Conservation (phyloP, 2,113 vertebrate species). For the Chascanopsetta lugubris region DNA sequence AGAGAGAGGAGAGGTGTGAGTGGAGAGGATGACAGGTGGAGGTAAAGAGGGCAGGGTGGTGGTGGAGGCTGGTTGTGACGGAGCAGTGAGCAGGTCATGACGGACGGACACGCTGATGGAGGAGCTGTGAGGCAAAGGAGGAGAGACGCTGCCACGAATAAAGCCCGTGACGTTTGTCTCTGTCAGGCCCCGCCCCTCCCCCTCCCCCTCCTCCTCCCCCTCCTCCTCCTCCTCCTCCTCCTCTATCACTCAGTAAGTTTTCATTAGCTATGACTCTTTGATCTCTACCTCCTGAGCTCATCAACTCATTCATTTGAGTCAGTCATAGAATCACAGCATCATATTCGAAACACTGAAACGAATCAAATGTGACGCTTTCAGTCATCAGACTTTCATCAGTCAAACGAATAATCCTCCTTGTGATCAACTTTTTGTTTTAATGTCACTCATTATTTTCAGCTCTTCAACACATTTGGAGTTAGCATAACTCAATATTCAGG, state of each 20-base stretch:
- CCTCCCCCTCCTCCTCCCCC: neutral
- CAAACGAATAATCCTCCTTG: too few relatives aligned
- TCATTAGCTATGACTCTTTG: constrained; percentile 6
- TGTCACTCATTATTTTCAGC: too few relatives aligned
- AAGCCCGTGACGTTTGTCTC: constrained; percentile 47
- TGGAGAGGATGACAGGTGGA: constrained; percentile 17
- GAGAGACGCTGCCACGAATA: constrained; percentile 54
- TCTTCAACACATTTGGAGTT: too few relatives aligned
- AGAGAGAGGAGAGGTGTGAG: neutral
- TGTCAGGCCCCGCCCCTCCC: constrained; percentile 27
- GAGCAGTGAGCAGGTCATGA: constrained; percentile 60
- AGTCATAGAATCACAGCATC: too few relatives aligned
- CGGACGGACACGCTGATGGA: constrained; percentile 65
- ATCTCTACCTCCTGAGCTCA: constrained; percentile 6
- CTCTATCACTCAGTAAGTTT: neutral
- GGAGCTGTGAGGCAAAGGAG: constrained; percentile 48
- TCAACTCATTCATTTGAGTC: too few relatives aligned
- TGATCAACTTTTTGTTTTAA: too few relatives aligned
- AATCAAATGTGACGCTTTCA: too few relatives aligned
- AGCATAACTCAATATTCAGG: too few relatives aligned
- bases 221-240: neutral
- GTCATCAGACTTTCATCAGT: too few relatives aligned
- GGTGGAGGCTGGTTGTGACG: constrained; percentile 45
- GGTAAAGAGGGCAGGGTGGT: constrained; percentile 18
- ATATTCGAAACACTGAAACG: neutral